phyloP scores from a whole-genome alignment of 1,140 invertebrate genomes.

The Drosophila aff. region DNA sequence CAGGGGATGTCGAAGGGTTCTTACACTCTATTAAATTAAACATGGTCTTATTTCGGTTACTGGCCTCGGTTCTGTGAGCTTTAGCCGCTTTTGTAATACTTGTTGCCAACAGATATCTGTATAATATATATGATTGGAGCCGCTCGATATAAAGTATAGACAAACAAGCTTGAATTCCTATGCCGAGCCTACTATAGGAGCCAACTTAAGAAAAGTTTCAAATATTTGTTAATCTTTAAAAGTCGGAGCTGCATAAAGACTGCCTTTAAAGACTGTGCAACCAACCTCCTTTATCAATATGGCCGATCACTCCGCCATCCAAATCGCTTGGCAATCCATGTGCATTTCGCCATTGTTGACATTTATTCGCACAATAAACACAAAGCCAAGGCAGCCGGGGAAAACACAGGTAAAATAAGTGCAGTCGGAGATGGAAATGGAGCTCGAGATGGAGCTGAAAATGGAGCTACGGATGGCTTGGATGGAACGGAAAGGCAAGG shows the following conservation, averaged over 20 bases:
- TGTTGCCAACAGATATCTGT: constrained; percentile 3
- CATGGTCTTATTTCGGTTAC: constrained; percentile 18
- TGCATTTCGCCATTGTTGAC: constrained; percentile 51
- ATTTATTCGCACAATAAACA: constrained; percentile 69
- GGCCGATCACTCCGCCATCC: constrained; percentile 13
- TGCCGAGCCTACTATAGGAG: background rate
- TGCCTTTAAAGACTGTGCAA: constrained; percentile 1
- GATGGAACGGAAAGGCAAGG: constrained; percentile 24
- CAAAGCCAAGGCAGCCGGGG: constrained; percentile 42
- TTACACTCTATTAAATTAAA: constrained; percentile 41
- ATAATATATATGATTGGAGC: constrained; percentile 5
- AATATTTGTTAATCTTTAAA: background rate
- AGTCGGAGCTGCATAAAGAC: too few species aligned
- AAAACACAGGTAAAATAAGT: constrained; percentile 32
- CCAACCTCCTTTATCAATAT: background rate
- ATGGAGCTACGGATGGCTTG: constrained; percentile 19
- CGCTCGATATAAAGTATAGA: background rate
- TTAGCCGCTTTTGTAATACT: constrained; percentile 26
- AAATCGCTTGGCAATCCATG: constrained; percentile 39
- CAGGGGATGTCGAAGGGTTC: constrained; percentile 16
- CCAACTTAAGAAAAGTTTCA: too few species aligned
- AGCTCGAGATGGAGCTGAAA: constrained; percentile 1
- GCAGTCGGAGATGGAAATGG: constrained; percentile 7
- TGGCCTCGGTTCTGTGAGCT: constrained; percentile 14
- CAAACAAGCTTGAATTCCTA: background rate